Conservation (phyloP, 2,797 vertebrate species). For the Sylvia borin region DNA sequence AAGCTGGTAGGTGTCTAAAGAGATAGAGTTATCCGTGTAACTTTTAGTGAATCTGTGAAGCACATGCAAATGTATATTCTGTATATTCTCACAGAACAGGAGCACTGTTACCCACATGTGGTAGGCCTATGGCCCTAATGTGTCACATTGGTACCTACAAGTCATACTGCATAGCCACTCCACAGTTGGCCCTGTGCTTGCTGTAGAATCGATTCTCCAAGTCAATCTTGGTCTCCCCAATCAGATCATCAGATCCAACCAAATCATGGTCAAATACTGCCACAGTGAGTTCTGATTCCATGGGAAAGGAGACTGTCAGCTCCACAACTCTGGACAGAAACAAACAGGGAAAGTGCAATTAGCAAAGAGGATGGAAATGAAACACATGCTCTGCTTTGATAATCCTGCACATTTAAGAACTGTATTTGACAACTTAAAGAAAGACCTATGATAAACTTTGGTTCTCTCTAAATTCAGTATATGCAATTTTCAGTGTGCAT, state of each 20-base stretch:
- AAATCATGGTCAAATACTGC: slow-evolving; percentile 89
- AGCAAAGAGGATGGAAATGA: background rate
- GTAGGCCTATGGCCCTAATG: fast-evolving
- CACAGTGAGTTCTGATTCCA: slow-evolving; percentile 87
- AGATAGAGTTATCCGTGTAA: background rate
- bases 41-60: background rate
- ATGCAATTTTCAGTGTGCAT: background rate
- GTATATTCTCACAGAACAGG: background rate
- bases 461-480: background rate
- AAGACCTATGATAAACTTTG: background rate
- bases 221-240: slow-evolving; percentile 90
- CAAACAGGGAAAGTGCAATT: background rate
- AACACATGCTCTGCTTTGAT: background rate
- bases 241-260: slow-evolving; percentile 89
- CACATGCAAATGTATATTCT: background rate
- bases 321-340: slow-evolving; percentile 85
- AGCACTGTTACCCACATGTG: background rate
- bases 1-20: background rate
- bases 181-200: slow-evolving; percentile 88
- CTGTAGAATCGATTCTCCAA: slow-evolving; percentile 96
- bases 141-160: slow-evolving; percentile 73
- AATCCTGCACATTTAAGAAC: background rate
- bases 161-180: slow-evolving; percentile 87
- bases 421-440: background rate
- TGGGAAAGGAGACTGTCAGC: slow-evolving; percentile 87